These are phyloP conservation scores for Albula glossodonta DNA, from an alignment of 2,113 vertebrate species.

Conservation along the genomic window DNA sequence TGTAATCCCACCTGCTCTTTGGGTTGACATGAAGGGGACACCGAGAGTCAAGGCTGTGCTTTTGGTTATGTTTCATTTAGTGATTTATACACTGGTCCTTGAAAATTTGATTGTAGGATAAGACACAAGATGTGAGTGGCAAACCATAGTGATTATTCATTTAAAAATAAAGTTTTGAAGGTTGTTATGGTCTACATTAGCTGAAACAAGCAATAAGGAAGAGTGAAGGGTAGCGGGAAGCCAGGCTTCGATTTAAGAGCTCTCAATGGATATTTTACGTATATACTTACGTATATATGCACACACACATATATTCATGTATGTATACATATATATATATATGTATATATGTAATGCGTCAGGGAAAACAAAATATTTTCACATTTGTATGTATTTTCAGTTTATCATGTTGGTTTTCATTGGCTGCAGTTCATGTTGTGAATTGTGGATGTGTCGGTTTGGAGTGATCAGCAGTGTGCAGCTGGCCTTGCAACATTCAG, in stretches of 20 bases:
- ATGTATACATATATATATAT: too few species aligned
- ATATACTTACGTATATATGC: too few species aligned
- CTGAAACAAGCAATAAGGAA: background rate
- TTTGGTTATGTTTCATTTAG: background rate
- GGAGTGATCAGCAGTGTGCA: background rate
- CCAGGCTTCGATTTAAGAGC: too few species aligned
- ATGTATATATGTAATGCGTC: too few species aligned
- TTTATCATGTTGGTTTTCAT: background rate
- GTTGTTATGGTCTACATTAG: background rate
- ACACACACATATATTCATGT: too few species aligned
- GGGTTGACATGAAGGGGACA: background rate
- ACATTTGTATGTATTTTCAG: too few species aligned
- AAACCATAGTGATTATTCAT: too few species aligned
- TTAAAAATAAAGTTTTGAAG: background rate
- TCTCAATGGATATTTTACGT: too few species aligned
- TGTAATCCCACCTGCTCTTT: constrained; percentile 1
- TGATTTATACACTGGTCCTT: background rate
- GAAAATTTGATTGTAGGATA: background rate
- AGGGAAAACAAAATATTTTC: too few species aligned
- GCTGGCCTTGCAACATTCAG: background rate
- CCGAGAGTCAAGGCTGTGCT: background rate
- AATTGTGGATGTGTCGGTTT: background rate
- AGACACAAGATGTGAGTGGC: too few species aligned
- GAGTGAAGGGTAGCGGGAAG: too few species aligned
- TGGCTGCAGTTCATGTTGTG: background rate